Evolutionary conservation across 2,888 invertebrate genomes (phyloP), one percentile per base, ranked within the genome.

Genomic region (Agrotis ipsilon): DNA sequence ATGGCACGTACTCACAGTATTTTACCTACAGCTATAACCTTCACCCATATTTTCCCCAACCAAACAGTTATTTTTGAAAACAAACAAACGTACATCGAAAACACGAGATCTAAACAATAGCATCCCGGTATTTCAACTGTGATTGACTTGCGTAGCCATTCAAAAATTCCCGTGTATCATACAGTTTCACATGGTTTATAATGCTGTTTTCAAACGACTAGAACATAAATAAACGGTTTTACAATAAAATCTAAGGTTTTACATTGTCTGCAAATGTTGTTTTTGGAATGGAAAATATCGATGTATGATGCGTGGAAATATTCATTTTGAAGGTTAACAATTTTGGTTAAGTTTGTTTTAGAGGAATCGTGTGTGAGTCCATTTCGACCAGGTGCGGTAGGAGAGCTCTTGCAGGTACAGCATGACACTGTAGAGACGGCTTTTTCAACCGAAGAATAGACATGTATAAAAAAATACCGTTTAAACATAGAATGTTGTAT

Each of bases 231-330:
- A 51, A 39, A 71, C 59, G 27, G 21, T 7, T n/a, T 18, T 39
- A 46, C 49, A 78, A 51, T 78, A 60, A 60, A 78, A 63, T 71
- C 18, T 58, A 67, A 58, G 54, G 43, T 43, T 19, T n/a, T 27
- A 54, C 27, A 49, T 60, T 68, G 70, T 77, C 18, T 45, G 48
- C 54, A 76, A 73, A 55, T 6, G 43, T 14, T 14, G n/a, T 54
- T 27, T 57, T 24, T 9, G 24, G 19, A 54, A 54, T 59, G 43
- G 9, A 32, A 55, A 58, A 72, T 66, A 39, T 32, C n/a, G 46
- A 11, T 39, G 3, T 32, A 2, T 52, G 39, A 72, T n/a, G 14
- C 6, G 11, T 2, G 24, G n/a, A 5, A 48, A 0, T 19, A 7
- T 69, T 2, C 18, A 27, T 27, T 49, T 27, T 1, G 18, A 13